Evolutionary conservation across 1,140 invertebrate genomes (phyloP).

Genomic region (Cydia fagiglandana): DNA sequence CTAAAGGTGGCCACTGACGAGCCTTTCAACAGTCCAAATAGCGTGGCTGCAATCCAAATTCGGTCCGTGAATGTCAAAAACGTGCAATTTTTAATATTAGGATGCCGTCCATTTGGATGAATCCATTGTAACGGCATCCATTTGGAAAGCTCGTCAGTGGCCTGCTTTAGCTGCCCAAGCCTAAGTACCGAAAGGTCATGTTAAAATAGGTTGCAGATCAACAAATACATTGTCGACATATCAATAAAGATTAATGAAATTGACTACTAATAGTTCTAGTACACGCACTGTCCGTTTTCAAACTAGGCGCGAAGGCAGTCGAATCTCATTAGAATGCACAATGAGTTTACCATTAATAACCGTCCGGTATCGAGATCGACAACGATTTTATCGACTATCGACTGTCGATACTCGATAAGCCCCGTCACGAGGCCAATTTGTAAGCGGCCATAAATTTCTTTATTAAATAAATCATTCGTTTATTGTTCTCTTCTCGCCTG

Average conservation of each 20-base stretch:
- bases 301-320: constrained; percentile 45
- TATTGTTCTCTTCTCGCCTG: constrained; percentile 75
- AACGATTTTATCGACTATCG: constrained; percentile 72
- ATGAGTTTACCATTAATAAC: constrained; percentile 67
- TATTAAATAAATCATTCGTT: constrained; percentile 75
- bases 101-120: too few relatives aligned
- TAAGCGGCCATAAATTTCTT: constrained; percentile 72
- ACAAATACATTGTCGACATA: neutral
- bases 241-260: neutral
- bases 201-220: too few relatives aligned
- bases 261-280: neutral
- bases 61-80: too few relatives aligned
- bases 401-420: constrained; percentile 61
- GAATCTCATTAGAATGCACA: constrained; percentile 61
- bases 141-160: too few relatives aligned
- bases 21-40: too few relatives aligned
- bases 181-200: too few relatives aligned
- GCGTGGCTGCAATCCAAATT: too few relatives aligned
- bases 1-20: too few relatives aligned
- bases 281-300: neutral
- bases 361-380: constrained; percentile 58
- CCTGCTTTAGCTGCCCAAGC: too few relatives aligned
- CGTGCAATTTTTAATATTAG: too few relatives aligned
- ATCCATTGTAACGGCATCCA: too few relatives aligned
- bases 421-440: constrained; percentile 70